Evolutionary conservation across 2,797 vertebrate species (phyloP).

Genomic region (Syngnathus acus): DNA sequence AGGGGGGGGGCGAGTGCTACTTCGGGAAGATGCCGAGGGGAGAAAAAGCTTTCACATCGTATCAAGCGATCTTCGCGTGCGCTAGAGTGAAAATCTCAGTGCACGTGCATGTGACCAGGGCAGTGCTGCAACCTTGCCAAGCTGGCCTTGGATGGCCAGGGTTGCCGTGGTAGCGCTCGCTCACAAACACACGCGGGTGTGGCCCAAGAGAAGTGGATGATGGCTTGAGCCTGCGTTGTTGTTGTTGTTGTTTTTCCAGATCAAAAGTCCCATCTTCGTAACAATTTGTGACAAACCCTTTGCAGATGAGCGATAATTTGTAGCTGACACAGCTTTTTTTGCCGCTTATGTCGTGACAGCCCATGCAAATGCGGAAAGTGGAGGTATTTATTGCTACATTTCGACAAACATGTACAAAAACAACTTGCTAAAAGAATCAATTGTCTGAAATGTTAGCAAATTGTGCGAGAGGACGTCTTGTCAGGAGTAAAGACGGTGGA

Average conservation of each 20-base stretch:
- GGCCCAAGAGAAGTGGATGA: conserved; percentile 46
- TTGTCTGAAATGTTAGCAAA: background rate
- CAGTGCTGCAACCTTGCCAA: conserved; percentile 45
- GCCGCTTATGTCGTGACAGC: background rate
- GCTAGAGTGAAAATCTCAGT: conserved; percentile 32
- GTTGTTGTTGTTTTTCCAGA: background rate
- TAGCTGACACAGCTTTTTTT: conserved; percentile 10
- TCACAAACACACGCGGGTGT: conserved; percentile 42
- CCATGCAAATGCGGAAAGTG: background rate
- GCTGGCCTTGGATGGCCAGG: conserved; percentile 44
- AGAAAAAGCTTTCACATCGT: conserved; percentile 25
- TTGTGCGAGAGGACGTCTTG: background rate
- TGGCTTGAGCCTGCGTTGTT: conserved; percentile 16
- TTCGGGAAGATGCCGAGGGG: conserved; percentile 13
- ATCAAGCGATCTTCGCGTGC: conserved; percentile 34
- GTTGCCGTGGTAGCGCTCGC: conserved; percentile 51
- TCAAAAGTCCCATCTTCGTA: background rate
- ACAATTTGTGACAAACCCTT: background rate
- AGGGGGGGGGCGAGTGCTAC: conserved; percentile 26
- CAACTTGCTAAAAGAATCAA: background rate
- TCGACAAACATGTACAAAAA: background rate
- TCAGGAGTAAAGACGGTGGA: conserved; percentile 7
- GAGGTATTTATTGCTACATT: background rate
- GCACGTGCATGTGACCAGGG: conserved; percentile 29
- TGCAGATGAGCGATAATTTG: background rate